Base-by-base conservation (phyloP, 1,140 invertebrate genomes). In the Drosophila mojavensis region DNA sequence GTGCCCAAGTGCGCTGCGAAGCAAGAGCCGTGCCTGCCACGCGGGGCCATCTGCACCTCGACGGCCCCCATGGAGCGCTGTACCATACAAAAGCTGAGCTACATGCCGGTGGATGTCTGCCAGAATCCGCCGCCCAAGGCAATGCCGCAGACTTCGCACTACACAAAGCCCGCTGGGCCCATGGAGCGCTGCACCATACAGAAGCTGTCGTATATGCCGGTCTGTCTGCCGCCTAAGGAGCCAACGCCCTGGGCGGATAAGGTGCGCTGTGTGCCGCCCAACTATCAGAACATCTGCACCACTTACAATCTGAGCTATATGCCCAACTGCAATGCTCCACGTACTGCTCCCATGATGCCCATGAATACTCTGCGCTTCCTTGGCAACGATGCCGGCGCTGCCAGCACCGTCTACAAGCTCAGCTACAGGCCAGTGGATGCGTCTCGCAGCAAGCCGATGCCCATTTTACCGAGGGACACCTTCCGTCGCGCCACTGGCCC, bases 1-100 rank as follows among this genome's bases (percentile, higher is more conserved):
- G 94, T 95, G 11, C 95, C 95, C 67, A 96, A 96, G 91, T 93
- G 93, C 0, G 85, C 91, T 26, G 91, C 92, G 75, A 92, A 91
- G 72, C 92, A 93, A 0, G 84, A 91, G 9, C 94, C 92, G 60
- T 94, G 93, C 62, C 93, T 93, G 65, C 95, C 95, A 0, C 70
- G 91, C 0, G 74, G 84, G 1, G 94, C 93, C 43, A 94, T 95
- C 55, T 93, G 93, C 74, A 91, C 86, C 45, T 93, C 94, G 0
- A 92, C 92, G 11, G 93, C 93, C 33, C 93, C 94, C 0, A 92
- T 95, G 67, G 92, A 94, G 61, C 92, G 93, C 50, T 93, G 93
- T 79, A 94, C 94, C 10, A 92, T 93, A 11, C 93, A 93, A 63
- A 89, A 92, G 67, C 62, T 94, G 28, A 94, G 92, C 10, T 95